Conservation (phyloP, 1,140 invertebrate genomes). For the Laodelphax striatellus region DNA sequence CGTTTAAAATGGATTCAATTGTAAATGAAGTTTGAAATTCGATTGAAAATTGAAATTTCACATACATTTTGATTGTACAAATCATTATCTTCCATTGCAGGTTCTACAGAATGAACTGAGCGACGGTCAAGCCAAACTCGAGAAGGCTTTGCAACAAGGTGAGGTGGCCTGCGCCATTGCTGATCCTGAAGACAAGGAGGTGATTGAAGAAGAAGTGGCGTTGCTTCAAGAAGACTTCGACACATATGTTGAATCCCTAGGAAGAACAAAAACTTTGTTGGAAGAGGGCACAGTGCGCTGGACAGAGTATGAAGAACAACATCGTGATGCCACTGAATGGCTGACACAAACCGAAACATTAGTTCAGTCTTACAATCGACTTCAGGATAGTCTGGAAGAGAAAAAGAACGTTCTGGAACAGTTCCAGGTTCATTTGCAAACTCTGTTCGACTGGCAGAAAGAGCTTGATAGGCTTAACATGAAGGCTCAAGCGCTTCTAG, state of each 20-base stretch:
- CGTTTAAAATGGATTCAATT: too few relatives aligned
- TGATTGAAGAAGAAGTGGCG: slow-evolving; percentile 84
- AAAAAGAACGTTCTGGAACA: slow-evolving; percentile 82
- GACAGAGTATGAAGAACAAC: slow-evolving; percentile 92
- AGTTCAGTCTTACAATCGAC: slow-evolving; percentile 81
- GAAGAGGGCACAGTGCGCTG: slow-evolving; percentile 73
- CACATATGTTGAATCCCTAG: slow-evolving; percentile 63
- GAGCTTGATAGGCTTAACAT: slow-evolving; percentile 85
- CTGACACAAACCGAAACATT: slow-evolving; percentile 72
- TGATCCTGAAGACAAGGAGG: slow-evolving; percentile 74
- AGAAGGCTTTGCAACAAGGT: slow-evolving; percentile 66
- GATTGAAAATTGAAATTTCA: too few relatives aligned
- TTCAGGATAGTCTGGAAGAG: slow-evolving; percentile 71
- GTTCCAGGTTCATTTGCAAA: slow-evolving; percentile 76
- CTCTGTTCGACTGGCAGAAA: slow-evolving; percentile 86
- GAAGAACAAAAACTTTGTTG: slow-evolving; percentile 59
- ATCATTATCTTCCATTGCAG: slow-evolving; percentile 11
- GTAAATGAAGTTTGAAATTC: too few relatives aligned
- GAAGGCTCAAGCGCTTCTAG: slow-evolving; percentile 74
- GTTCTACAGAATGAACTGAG: slow-evolving; percentile 68
- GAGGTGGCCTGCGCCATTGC: slow-evolving; percentile 70
- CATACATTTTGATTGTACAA: too few relatives aligned
- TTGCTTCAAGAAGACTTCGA: slow-evolving; percentile 79
- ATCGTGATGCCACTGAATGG: slow-evolving; percentile 79
- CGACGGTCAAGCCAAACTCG: slow-evolving; percentile 68